Evolutionary conservation across 2,113 vertebrate genomes (phyloP).

Genomic region (Spheniscus mendiculus): DNA sequence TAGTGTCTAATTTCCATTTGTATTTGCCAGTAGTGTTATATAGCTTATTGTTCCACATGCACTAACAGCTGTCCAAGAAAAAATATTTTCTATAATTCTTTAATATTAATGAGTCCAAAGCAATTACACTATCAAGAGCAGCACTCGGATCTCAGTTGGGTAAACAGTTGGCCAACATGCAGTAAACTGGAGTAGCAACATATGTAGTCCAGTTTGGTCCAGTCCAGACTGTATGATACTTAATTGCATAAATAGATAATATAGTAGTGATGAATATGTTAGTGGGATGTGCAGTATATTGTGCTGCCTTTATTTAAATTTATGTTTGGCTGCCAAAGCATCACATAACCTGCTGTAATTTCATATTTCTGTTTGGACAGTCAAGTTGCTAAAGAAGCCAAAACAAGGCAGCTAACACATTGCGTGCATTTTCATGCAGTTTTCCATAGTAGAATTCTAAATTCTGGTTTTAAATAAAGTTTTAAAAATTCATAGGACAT

Average conservation of each 20-base stretch:
- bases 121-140: conserved; percentile 54
- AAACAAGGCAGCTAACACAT: conserved; percentile 37
- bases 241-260: conserved; percentile 64
- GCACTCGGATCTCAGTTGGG: conserved; percentile 41
- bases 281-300: conserved; percentile 36
- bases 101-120: conserved; percentile 58
- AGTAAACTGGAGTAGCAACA: conserved; percentile 54
- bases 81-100: conserved; percentile 51
- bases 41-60: conserved; percentile 38
- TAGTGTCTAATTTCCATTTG: background rate
- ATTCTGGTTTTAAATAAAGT: background rate
- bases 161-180: conserved; percentile 64
- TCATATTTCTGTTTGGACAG: conserved; percentile 54
- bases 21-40: background rate
- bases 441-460: conserved; percentile 4
- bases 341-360: conserved; percentile 59
- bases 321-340: background rate
- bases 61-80: conserved; percentile 49
- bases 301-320: conserved; percentile 48
- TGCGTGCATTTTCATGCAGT: conserved; percentile 8
- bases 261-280: conserved; percentile 45
- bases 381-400: conserved; percentile 42
- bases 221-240: conserved; percentile 52
- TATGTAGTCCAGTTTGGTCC: conserved; percentile 62
- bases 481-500: background rate